Percentiles rank a stretch among this genome's conserved stretches.
These are phyloP conservation scores for Hirtodrosophila alboralis DNA, from an alignment of 2,888 invertebrate species.

Conservation along the genomic window DNA sequence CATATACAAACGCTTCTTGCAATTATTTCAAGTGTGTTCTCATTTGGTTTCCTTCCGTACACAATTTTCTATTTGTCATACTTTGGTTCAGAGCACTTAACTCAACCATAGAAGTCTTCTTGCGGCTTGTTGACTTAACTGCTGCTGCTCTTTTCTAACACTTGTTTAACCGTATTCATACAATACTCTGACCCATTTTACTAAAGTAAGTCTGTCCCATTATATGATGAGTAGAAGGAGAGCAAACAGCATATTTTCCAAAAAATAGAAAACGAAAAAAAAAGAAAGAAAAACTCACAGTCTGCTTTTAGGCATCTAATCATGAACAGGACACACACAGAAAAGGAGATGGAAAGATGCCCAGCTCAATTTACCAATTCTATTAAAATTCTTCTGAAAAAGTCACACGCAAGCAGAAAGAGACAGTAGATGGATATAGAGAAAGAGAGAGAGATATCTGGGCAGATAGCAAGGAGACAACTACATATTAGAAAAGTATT, in stretches of 20 bases:
- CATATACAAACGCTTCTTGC: too few relatives aligned
- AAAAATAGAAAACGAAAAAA: not conserved
- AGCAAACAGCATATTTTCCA: slow-evolving; percentile 51
- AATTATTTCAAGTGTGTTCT: slow-evolving; percentile 8
- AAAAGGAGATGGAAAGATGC: slow-evolving; percentile 1
- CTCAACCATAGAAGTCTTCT: slow-evolving; percentile 23
- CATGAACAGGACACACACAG: slow-evolving; percentile 34
- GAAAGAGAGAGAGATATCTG: not conserved
- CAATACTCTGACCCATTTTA: slow-evolving; percentile 26
- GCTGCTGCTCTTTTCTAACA: slow-evolving; percentile 21
- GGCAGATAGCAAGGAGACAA: slow-evolving; percentile 53
- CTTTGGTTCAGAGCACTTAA: slow-evolving; percentile 38
- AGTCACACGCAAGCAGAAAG: slow-evolving; percentile 50
- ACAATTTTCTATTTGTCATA: slow-evolving; percentile 22
- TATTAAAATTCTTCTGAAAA: slow-evolving; percentile 74
- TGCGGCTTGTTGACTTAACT: slow-evolving; percentile 49
- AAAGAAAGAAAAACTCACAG: slow-evolving; percentile 37
- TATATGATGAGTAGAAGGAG: slow-evolving; percentile 1
- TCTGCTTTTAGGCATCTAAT: slow-evolving; percentile 69
- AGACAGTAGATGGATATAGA: not conserved
- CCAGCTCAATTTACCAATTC: slow-evolving; percentile 76
- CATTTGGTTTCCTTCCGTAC: not conserved
- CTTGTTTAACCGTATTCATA: slow-evolving; percentile 39
- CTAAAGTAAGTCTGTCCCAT: slow-evolving; percentile 5
- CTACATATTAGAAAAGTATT: slow-evolving; percentile 77